These are phyloP conservation scores for Cyprinodon tularosa DNA, from an alignment of 2,113 vertebrate species.

Conservation along the genomic window DNA sequence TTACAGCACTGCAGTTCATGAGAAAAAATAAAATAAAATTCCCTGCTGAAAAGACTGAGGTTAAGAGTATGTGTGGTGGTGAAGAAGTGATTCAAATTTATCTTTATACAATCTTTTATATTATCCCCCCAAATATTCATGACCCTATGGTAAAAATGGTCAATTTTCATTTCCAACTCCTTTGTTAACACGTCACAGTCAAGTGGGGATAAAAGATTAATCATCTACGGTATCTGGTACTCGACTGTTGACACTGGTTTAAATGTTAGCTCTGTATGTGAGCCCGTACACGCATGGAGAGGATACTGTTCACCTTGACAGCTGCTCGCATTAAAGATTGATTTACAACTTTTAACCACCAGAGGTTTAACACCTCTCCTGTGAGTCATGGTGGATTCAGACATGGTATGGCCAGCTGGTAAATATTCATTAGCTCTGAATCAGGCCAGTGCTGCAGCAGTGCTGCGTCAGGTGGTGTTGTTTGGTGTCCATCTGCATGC, in stretches of 20 bases:
- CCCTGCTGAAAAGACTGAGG: not conserved
- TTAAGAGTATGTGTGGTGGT: not conserved
- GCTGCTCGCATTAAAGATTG: constrained; percentile 41
- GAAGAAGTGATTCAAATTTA: constrained; percentile 11
- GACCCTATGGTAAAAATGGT: constrained; percentile 17
- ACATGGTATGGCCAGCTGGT: constrained; percentile 37
- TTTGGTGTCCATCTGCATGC: constrained; percentile 6
- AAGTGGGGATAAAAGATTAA: constrained; percentile 2
- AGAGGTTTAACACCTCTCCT: constrained; percentile 34
- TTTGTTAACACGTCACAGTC: constrained; percentile 18
- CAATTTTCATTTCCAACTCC: constrained; percentile 22
- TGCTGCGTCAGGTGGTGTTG: constrained; percentile 33
- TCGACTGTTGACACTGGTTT: constrained; percentile 17
- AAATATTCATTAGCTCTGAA: constrained; percentile 76
- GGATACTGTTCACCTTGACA: constrained; percentile 44
- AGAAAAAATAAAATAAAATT: too few species aligned
- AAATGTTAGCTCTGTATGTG: constrained; percentile 17
- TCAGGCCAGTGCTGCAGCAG: constrained; percentile 53
- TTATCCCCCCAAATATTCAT: constrained; percentile 11
- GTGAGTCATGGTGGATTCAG: constrained; percentile 32
- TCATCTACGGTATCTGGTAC: not conserved
- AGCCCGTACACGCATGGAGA: not conserved
- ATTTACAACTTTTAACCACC: constrained; percentile 51
- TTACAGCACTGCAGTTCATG: not conserved
- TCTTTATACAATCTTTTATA: constrained; percentile 14